These are phyloP conservation scores for Julus scanicus DNA, from an alignment of 2,888 invertebrate species.

Conservation along the genomic window DNA sequence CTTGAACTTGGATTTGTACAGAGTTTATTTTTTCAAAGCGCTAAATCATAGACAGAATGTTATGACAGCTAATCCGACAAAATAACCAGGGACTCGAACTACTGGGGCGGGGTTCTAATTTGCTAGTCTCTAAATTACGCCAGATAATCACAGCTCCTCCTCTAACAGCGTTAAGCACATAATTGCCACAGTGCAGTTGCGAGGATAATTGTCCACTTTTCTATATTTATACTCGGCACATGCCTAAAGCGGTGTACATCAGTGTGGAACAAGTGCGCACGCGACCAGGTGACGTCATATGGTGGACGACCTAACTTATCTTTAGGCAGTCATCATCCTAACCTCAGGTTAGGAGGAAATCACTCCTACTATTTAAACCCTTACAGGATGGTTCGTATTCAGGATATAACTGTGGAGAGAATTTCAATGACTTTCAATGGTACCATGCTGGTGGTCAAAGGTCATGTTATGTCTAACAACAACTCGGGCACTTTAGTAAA, in stretches of 20 bases:
- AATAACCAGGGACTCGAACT: not conserved
- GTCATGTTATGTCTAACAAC: not conserved
- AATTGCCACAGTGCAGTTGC: constrained; percentile 30
- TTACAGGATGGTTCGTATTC: too few species aligned
- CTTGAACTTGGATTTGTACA: too few species aligned
- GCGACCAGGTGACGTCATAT: not conserved
- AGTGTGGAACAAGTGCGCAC: not conserved
- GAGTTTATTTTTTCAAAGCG: too few species aligned
- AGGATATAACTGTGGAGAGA: too few species aligned
- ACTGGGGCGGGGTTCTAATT: not conserved
- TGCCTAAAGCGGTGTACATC: not conserved
- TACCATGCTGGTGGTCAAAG: not conserved
- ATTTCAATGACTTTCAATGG: not conserved
- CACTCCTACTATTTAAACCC: too few species aligned
- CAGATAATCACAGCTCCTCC: not conserved
- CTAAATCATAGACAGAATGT: too few species aligned
- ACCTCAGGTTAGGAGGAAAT: too few species aligned
- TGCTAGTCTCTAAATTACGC: not conserved
- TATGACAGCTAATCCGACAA: not conserved
- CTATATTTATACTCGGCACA: constrained; percentile 1
- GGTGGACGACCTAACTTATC: not conserved
- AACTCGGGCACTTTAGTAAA: not conserved
- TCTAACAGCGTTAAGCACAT: constrained; percentile 26
- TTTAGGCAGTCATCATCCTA: too few species aligned
- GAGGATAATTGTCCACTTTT: constrained; percentile 21